A percentile compares a stretch with the other conserved stretches of the same genome.
Conservation (phyloP, 2,888 invertebrate species). For the Helobdella robusta region DNA sequence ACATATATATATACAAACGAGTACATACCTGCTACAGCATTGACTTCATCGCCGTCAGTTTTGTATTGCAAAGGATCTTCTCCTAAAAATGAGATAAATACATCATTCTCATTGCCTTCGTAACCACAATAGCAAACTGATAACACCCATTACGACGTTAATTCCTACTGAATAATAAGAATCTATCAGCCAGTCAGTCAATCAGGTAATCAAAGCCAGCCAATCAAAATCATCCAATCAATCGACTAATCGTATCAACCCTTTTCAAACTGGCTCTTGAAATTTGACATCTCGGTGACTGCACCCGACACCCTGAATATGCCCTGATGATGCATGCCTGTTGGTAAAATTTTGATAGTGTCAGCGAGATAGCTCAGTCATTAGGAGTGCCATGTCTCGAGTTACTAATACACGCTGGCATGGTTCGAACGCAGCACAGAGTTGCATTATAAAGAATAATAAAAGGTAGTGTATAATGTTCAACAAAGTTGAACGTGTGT, state of each 20-base stretch:
- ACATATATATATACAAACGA: too few species aligned
- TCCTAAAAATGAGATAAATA: conserved; percentile 48
- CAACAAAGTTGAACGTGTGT: too few species aligned
- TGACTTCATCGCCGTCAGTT: conserved; percentile 82
- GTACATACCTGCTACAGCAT: conserved; percentile 64
- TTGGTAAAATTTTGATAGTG: too few species aligned
- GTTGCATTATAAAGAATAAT: too few species aligned
- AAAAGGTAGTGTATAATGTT: background rate
- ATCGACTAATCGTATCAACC: conserved; percentile 51
- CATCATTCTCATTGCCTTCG: too few species aligned
- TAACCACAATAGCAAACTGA: too few species aligned
- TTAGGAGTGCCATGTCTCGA: too few species aligned
- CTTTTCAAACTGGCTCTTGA: conserved; percentile 80
- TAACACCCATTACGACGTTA: background rate
- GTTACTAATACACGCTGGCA: too few species aligned
- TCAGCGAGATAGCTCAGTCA: too few species aligned
- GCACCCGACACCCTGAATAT: conserved; percentile 83
- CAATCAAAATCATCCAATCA: background rate
- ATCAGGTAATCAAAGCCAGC: too few species aligned
- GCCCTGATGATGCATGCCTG: conserved; percentile 85
- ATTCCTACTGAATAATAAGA: background rate
- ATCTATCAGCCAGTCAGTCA: background rate
- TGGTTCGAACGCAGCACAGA: too few species aligned
- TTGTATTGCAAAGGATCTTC: conserved; percentile 81
- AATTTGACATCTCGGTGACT: conserved; percentile 87